phyloP scores from a whole-genome alignment of 2,888 invertebrate genomes.

The Protonemura montana region DNA sequence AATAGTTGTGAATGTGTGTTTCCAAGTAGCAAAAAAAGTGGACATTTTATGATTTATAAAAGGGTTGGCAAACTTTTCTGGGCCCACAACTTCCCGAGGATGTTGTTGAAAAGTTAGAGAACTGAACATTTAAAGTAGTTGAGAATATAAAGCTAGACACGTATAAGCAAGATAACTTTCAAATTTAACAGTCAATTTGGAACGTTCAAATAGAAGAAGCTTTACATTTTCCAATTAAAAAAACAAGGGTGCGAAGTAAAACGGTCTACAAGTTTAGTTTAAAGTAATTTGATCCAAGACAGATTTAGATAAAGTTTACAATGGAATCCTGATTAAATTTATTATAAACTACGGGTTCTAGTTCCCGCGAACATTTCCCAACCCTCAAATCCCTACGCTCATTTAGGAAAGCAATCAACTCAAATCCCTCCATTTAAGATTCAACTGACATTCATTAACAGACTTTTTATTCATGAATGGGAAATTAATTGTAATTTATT shows the following conservation, averaged over 20 bases:
- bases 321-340: background rate
- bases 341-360: background rate
- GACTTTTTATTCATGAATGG: constrained; percentile 4
- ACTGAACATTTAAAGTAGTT: background rate
- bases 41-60: background rate
- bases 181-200: background rate
- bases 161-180: background rate
- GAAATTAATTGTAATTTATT: constrained; percentile 12
- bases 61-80: background rate
- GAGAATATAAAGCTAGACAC: background rate
- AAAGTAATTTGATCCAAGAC: background rate
- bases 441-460: constrained; percentile 7
- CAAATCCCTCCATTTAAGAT: background rate
- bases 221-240: background rate
- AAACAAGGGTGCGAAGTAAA: too few relatives aligned
- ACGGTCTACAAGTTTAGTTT: background rate
- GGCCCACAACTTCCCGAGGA: background rate
- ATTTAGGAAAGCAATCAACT: background rate
- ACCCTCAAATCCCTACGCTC: background rate
- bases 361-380: background rate
- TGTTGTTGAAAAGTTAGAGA: background rate
- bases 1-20: background rate
- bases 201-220: background rate
- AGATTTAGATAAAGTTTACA: background rate
- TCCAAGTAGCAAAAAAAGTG: background rate